These are phyloP conservation scores for Cyprinus carpio DNA, from an alignment of 2,113 vertebrate genomes.

Conservation along the genomic window DNA sequence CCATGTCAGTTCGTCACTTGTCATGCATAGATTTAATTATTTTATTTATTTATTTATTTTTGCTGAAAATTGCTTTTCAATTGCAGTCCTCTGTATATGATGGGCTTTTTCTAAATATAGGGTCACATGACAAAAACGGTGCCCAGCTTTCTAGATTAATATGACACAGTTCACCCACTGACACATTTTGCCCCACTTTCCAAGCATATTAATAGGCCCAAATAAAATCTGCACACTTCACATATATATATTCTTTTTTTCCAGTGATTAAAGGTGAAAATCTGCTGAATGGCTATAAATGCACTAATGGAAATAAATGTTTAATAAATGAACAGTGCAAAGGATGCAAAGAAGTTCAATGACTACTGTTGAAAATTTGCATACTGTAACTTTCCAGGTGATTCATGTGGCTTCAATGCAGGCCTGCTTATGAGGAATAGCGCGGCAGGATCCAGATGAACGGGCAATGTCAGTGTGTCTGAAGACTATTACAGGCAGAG, in stretches of 20 bases:
- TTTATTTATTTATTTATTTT: background rate
- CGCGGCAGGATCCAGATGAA: background rate
- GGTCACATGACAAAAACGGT: background rate
- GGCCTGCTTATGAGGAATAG: constrained; percentile 31
- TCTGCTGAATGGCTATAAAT: background rate
- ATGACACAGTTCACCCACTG: background rate
- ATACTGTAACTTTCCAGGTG: background rate
- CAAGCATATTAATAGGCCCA: background rate
- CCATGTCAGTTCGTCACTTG: background rate
- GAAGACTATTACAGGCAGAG: constrained; percentile 37
- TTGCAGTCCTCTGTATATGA: background rate
- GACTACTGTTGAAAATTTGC: background rate
- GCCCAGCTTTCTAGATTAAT: constrained; percentile 3
- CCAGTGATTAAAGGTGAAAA: background rate
- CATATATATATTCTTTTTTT: background rate
- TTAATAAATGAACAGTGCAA: background rate
- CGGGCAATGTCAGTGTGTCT: constrained; percentile 14
- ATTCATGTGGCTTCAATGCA: constrained; percentile 2
- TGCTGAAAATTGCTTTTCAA: background rate
- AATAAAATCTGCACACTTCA: constrained; percentile 5
- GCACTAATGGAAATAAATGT: background rate
- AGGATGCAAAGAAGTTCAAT: background rate
- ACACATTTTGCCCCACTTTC: background rate
- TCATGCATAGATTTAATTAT: background rate
- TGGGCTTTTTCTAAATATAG: background rate